These are phyloP conservation scores for Panagrolaimus sp. DNA, from an alignment of 1,140 invertebrate species.

Conservation along the genomic window DNA sequence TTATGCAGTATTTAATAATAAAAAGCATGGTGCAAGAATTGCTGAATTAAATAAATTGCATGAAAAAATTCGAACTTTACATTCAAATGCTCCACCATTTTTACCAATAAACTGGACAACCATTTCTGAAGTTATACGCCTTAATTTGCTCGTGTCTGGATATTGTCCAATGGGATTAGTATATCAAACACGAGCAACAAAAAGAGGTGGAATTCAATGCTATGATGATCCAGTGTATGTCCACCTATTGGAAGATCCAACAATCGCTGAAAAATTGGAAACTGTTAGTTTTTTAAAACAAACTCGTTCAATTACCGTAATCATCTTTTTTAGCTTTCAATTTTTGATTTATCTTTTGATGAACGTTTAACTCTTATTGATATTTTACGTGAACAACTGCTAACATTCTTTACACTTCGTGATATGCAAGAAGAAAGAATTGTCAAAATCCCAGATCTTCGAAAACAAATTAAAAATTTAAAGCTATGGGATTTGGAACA, in stretches of 20 bases:
- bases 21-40: slow-evolving; percentile 21
- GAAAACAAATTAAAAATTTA: slow-evolving; percentile 14
- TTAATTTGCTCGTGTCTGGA: slow-evolving; percentile 23
- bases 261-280: slow-evolving; percentile 23
- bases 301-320: neutral
- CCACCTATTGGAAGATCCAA: slow-evolving; percentile 20
- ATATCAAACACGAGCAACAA: slow-evolving; percentile 5
- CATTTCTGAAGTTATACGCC: slow-evolving; percentile 28
- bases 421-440: slow-evolving; percentile 25
- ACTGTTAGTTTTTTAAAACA: slow-evolving; percentile 17
- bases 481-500: slow-evolving; percentile 21
- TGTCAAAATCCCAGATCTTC: slow-evolving; percentile 20
- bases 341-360: slow-evolving; percentile 21
- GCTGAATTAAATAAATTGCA: slow-evolving; percentile 20
- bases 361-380: slow-evolving; percentile 23
- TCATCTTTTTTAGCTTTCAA: slow-evolving; percentile 21
- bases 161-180: slow-evolving; percentile 18
- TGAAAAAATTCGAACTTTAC: slow-evolving; percentile 5
- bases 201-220: slow-evolving; percentile 30
- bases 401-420: slow-evolving; percentile 23
- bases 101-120: slow-evolving; percentile 13
- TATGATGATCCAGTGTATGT: slow-evolving; percentile 31
- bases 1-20: slow-evolving; percentile 29
- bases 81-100: slow-evolving; percentile 16
- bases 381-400: slow-evolving; percentile 27